phyloP scores from a whole-genome alignment of 2,113 vertebrate species.

The Phyllostomus hastatus region DNA sequence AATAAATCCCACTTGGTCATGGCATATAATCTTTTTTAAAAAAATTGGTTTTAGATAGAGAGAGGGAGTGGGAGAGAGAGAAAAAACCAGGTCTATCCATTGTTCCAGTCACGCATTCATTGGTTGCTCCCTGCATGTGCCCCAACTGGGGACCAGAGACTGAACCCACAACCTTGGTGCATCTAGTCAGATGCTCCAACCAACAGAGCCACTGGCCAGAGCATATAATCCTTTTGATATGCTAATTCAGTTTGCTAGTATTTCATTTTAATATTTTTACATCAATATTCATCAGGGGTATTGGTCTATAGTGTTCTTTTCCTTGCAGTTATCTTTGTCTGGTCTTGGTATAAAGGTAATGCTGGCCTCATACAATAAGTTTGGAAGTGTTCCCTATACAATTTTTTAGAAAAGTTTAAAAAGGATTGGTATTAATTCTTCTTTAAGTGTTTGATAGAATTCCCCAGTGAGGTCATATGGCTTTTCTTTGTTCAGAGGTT shows the following conservation, averaged over 20 bases:
- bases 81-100: no score
- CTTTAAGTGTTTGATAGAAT: neutral
- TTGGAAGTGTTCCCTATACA: neutral
- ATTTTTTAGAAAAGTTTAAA: neutral
- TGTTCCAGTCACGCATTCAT: no score
- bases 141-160: no score
- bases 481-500: neutral
- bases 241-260: neutral
- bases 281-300: neutral
- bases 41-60: no score
- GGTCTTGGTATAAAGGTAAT: neutral
- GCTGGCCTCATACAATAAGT: neutral
- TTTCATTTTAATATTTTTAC: neutral
- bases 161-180: no score
- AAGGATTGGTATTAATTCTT: neutral
- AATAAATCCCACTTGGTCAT: neutral
- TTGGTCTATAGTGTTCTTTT: neutral
- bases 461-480: neutral
- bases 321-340: neutral
- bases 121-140: no score
- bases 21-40: neutral
- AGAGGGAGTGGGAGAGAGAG: no score
- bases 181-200: no score
- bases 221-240: neutral
- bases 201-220: no score